phyloP scores from a whole-genome alignment of 2,888 invertebrate genomes.

The Stenoptilia bipunctidactyla region DNA sequence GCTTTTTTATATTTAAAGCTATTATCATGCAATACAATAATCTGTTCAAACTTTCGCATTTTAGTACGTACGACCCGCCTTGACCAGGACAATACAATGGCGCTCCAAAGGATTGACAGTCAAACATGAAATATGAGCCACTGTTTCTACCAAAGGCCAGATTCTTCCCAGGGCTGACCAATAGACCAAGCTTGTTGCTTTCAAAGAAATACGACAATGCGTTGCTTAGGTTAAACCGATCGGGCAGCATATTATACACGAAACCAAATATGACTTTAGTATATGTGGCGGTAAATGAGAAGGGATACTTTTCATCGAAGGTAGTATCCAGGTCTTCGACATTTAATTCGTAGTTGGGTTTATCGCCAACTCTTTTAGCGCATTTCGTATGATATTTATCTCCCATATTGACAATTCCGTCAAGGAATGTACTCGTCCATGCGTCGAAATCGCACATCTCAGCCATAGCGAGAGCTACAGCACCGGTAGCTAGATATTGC shows the following conservation, averaged over 20 bases:
- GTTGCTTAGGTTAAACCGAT: conserved; percentile 74
- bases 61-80: conserved; percentile 72
- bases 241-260: conserved; percentile 67
- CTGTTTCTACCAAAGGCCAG: conserved; percentile 63
- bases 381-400: conserved; percentile 69
- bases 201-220: conserved; percentile 73
- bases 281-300: conserved; percentile 66
- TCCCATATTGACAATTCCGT: conserved; percentile 73
- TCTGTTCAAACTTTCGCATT: conserved; percentile 71
- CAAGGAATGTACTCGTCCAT: conserved; percentile 74
- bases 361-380: conserved; percentile 39
- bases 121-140: conserved; percentile 76
- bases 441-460: conserved; percentile 72
- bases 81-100: conserved; percentile 73
- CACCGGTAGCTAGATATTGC: conserved; percentile 73
- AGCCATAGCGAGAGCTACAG: conserved; percentile 70
- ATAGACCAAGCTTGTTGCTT: conserved; percentile 61
- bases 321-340: conserved; percentile 67
- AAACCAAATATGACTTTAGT: conserved; percentile 73
- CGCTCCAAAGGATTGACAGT: conserved; percentile 73
- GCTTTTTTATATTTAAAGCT: conserved; percentile 69
- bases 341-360: conserved; percentile 68
- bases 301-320: conserved; percentile 69
- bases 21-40: conserved; percentile 74
- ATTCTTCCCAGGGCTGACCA: conserved; percentile 65